Percentiles rank a stretch among this genome's conserved stretches.
Evolutionary conservation across 2,888 invertebrate species (phyloP).

Genomic region (Eremobia ochroleuca): DNA sequence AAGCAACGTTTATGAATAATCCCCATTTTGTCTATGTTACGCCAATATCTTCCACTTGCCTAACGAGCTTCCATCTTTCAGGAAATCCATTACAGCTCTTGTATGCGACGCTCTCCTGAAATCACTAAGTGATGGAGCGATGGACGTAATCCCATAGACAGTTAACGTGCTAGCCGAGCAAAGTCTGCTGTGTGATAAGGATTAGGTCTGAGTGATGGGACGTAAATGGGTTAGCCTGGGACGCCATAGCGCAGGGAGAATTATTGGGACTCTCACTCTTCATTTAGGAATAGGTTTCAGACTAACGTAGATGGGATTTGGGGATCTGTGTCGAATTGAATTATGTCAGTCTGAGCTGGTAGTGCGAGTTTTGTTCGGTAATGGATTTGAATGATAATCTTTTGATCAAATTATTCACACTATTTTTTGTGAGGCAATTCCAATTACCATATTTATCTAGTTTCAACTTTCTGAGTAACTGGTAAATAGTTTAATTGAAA

Average conservation of each 20-base stretch:
- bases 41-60: background rate
- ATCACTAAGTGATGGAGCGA: conserved; percentile 56
- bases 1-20: too few relatives aligned
- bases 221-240: conserved; percentile 58
- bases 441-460: background rate
- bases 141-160: conserved; percentile 55
- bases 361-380: background rate
- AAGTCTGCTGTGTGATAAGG: conserved; percentile 45
- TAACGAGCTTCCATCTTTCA: conserved; percentile 19
- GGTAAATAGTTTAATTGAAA: too few relatives aligned
- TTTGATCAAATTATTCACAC: background rate
- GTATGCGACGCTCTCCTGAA: conserved; percentile 26
- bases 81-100: conserved; percentile 45
- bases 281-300: conserved; percentile 30
- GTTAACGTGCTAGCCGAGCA: conserved; percentile 32
- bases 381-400: background rate
- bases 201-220: conserved; percentile 56
- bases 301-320: conserved; percentile 14
- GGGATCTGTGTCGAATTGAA: conserved; percentile 32
- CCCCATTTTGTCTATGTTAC: background rate
- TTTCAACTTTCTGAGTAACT: background rate
- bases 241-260: background rate
- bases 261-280: conserved; percentile 32
- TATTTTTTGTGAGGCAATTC: background rate
- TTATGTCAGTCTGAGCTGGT: conserved; percentile 8